Evolutionary conservation across 2,113 vertebrate genomes (phyloP), one percentile per base, ranked within the genome.

Genomic region (Sinocyclocheilus anophthalmus): DNA sequence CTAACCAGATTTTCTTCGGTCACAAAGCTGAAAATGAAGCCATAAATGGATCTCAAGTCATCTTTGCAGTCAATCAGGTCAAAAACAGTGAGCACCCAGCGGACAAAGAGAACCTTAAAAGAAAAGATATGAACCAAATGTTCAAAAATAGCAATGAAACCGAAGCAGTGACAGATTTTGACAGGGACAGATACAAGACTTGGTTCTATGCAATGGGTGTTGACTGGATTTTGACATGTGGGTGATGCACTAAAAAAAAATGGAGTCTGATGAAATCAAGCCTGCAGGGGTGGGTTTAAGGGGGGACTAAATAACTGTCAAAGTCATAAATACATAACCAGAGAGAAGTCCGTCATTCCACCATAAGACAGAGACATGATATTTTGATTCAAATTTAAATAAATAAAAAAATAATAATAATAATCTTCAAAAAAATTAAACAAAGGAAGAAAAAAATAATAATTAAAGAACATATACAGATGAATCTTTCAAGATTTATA

Each of bases 1-100:
- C 82, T 39, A 24, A 99, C 98, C 96, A 98, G 84, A 86, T 90
- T 94, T 87, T 98, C 97, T 16, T 98, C 94, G 53, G 94, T 95
- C 87, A 99, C 91, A 72, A 95, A 96, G 93, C 26, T 95, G 92
- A 99, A 99, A 92, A 99, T 97, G 91, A 97, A 95, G 84, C 97
- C 96, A 89, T 99, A 99, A 75, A 99, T 93, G 1, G 96, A 94
- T 88, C 92, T 93, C 83, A 99, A 88, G 22, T 96, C 89, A 20
- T 98, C 96, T 89, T 97, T 99, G 55, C 85, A 90, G 76, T 98
- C 95, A 85, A 98, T 96, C 92, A 97, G 95, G 94, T 99, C 97
- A 94, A 98, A 99, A 87, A 98, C 24, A 1, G 97, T 96, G 88
- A 99, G 93, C 22, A 98, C 90, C 98, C 98, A 99, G 88, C 94